These are phyloP conservation scores for Lytechinus variegatus DNA, from an alignment of 35 echinoderm and acorn worm species.

Conservation along the genomic window DNA sequence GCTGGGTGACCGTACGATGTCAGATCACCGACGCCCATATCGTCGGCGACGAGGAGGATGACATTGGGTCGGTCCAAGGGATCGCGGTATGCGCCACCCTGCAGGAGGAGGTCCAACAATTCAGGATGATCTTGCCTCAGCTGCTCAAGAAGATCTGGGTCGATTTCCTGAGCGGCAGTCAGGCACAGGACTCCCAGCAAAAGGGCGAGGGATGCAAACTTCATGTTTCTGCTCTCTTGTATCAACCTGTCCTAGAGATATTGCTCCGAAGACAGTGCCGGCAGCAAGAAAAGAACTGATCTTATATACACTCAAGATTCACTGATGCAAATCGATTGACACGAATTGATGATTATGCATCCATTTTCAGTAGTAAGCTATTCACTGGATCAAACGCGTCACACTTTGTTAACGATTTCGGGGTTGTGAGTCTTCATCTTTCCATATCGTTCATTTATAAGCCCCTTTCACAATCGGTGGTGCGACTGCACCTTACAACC, in stretches of 20 bases:
- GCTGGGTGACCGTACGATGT: conserved; percentile 63
- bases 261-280: not conserved
- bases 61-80: conserved; percentile 52
- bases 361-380: too few species aligned
- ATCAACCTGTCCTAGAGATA: not conserved
- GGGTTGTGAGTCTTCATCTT: too few species aligned
- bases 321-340: not conserved
- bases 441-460: too few species aligned
- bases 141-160: not conserved
- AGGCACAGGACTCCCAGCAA: not conserved
- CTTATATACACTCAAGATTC: not conserved
- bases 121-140: not conserved
- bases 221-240: not conserved
- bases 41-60: conserved; percentile 63
- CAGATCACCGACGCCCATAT: conserved; percentile 62
- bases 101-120: not conserved
- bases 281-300: not conserved
- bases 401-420: too few species aligned
- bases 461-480: too few species aligned
- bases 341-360: not conserved
- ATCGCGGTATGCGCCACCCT: not conserved
- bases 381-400: too few species aligned
- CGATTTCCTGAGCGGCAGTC: not conserved
- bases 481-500: too few species aligned
- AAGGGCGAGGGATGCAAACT: not conserved